Conservation (phyloP, 2,113 vertebrate genomes). For the Clarias gariepinus region DNA sequence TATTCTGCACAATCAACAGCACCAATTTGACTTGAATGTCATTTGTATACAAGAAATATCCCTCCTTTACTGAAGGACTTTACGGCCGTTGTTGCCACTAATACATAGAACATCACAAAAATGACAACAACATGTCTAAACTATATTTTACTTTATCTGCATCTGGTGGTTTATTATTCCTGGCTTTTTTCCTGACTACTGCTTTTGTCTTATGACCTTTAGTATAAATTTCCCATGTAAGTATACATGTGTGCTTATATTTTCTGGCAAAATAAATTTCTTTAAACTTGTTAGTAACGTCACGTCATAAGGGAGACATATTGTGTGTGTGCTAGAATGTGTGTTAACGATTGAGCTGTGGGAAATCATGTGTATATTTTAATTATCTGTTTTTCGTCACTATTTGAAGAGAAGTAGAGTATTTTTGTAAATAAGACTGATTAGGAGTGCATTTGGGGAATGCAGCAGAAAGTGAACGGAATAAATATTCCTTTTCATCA, state of each 20-base stretch:
- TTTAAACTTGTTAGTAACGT: background rate
- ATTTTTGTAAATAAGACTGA: conserved; percentile 12
- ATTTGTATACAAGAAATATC: no score
- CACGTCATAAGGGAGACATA: conserved; percentile 1
- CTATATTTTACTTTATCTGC: background rate
- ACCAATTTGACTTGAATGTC: no score
- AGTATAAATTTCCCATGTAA: background rate
- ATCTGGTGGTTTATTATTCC: background rate
- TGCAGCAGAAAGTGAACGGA: background rate
- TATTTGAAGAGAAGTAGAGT: conserved; percentile 10
- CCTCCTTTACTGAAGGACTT: no score
- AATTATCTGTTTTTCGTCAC: conserved; percentile 30
- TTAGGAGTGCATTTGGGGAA: conserved; percentile 3
- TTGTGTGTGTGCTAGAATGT: background rate
- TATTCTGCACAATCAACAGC: no score
- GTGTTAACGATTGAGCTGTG: background rate
- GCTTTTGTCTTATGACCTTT: background rate
- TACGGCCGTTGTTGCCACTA: no score
- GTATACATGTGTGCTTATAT: background rate
- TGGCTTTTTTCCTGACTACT: background rate
- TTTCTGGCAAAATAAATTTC: background rate
- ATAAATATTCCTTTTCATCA: conserved; percentile 32
- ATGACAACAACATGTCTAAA: background rate
- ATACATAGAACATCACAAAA: background rate
- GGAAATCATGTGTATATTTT: conserved; percentile 32